Evolutionary conservation across 2,797 vertebrate species (phyloP), one percentile per base, ranked within the genome.

Genomic region (Sternotherus odoratus): DNA sequence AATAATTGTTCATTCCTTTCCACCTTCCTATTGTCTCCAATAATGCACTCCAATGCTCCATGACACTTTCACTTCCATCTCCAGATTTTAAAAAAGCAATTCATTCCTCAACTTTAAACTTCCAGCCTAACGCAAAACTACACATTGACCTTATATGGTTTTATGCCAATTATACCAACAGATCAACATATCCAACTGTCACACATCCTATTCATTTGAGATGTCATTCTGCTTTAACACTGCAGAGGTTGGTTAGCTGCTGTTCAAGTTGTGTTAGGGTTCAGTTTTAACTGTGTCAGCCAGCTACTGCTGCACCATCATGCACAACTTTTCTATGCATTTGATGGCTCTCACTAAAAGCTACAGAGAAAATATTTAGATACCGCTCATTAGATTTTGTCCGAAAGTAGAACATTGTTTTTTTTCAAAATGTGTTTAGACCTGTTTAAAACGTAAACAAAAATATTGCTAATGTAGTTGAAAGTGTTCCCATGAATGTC

Each of bases 141-240:
- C 19, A 50, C 8, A 23, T 77, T 46, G 53, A 39, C 6, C 48
- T 23, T 16, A 3, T 23, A 50, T 78, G 21, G 7, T 63, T 21
- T 72, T 72, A 78, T 89, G 7, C 57, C 30, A 60, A 60, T 60
- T 78, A 81, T 49, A 57, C 8, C 17, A 49, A 10, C 53, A 21
- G 0, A 0, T 15, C n/a, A 54, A 43, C n/a, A 10, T 56, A 75
- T 48, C 15, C 54, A 49, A 33, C 43, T 4, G 2, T 28, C 39
- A 77, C 11, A 49, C 30, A 60, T 60, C 33, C 57, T 30, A 86
- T 56, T 51, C 33, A 57, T 60, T 69, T 48, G 30, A 83, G 63
- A 85, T 82, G 4, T 30, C 66, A 23, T 48, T 75, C 57, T 79
- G 17, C 28, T 80, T 83, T 80, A 74, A 77, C 4, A 5, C 6